Conservation (phyloP, 2,113 vertebrate genomes). For the Gymnogyps californianus region DNA sequence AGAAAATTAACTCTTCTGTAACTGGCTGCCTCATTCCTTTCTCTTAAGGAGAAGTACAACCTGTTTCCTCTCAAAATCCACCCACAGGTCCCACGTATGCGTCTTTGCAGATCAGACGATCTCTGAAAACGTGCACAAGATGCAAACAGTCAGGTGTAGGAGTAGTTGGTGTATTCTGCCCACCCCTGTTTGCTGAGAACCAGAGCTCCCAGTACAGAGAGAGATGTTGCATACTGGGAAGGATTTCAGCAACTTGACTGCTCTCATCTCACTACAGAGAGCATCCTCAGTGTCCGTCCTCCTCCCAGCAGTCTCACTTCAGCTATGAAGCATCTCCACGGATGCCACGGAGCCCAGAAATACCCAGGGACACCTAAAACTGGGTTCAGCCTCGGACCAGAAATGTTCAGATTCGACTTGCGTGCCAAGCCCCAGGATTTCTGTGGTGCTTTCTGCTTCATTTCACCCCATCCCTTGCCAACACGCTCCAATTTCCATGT, state of each 20-base stretch:
- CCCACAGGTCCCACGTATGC: fast-evolving
- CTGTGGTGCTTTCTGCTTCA: background rate
- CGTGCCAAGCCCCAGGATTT: background rate
- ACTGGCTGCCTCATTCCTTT: background rate
- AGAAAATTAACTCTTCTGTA: background rate
- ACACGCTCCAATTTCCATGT: background rate
- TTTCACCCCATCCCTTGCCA: background rate
- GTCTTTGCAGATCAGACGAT: background rate
- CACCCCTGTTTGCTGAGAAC: background rate
- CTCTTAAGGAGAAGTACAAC: background rate
- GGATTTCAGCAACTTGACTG: background rate
- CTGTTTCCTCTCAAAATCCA: background rate
- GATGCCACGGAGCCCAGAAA: background rate
- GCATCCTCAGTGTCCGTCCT: too few species aligned
- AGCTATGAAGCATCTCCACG: background rate
- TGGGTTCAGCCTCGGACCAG: background rate
- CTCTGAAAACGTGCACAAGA: background rate
- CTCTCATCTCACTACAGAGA: background rate
- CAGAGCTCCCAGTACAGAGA: background rate
- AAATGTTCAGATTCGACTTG: background rate
- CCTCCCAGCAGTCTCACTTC: background rate
- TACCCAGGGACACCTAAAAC: background rate
- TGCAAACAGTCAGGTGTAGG: too few species aligned
- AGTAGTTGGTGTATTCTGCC: too few species aligned
- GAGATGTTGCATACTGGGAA: background rate